Evolutionary conservation across 1,140 invertebrate species (phyloP).

Genomic region (Bilobella aurantiaca): DNA sequence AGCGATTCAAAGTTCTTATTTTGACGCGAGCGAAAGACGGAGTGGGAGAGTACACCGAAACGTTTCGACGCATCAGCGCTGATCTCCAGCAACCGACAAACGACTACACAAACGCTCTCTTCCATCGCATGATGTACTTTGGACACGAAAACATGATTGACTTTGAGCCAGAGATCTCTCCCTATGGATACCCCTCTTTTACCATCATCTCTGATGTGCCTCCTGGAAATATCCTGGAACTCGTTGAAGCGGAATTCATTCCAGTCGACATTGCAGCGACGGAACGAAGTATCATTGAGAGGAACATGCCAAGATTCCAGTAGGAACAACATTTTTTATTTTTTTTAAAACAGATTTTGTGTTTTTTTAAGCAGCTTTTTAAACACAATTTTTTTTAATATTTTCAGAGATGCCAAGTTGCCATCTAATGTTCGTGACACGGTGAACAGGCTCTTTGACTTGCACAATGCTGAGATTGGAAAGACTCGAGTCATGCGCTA

Average conservation of each 20-base stretch:
- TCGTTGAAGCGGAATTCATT: neutral
- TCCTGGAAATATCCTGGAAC: conserved; percentile 20
- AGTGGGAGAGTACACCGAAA: neutral
- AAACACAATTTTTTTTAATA: neutral
- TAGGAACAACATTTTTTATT: neutral
- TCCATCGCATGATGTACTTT: conserved; percentile 24
- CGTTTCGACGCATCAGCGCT: neutral
- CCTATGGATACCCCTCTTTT: conserved; percentile 7
- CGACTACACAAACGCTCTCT: neutral
- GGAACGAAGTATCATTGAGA: conserved; percentile 10
- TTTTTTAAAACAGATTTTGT: too few species aligned
- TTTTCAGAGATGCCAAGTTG: neutral
- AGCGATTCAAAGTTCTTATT: conserved; percentile 18
- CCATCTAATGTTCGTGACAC: neutral
- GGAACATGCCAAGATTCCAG: conserved; percentile 15
- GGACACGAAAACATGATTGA: conserved; percentile 9
- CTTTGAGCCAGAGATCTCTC: conserved; percentile 8
- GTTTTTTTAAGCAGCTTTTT: neutral
- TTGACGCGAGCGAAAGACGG: conserved; percentile 3
- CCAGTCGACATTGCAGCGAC: conserved; percentile 14
- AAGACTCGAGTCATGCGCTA: neutral
- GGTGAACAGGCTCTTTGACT: neutral
- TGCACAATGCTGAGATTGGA: neutral
- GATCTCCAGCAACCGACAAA: too few species aligned
- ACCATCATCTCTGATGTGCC: conserved; percentile 11